Percentiles rank a stretch among this genome's conserved stretches.
Evolutionary conservation across 2,888 invertebrate genomes (phyloP).

Genomic region (Netelia melanura): DNA sequence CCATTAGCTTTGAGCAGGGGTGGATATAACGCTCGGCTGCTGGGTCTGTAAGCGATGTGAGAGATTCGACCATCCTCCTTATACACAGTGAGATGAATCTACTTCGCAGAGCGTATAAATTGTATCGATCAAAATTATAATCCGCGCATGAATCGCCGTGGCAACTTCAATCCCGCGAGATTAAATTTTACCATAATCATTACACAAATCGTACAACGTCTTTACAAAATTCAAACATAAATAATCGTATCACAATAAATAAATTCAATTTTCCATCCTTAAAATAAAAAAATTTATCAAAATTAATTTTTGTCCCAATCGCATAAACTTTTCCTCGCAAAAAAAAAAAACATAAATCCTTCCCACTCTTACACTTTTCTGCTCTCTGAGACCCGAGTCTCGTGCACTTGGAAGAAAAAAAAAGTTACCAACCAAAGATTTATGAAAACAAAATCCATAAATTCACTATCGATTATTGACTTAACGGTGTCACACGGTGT

Average conservation of each 20-base stretch:
- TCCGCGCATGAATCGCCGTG: conserved; percentile 38
- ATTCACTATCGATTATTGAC: conserved; percentile 51
- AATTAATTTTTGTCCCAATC: too few species aligned
- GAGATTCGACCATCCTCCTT: conserved; percentile 23
- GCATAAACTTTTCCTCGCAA: not conserved
- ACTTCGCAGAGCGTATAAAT: conserved; percentile 47
- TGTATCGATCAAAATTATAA: conserved; percentile 59
- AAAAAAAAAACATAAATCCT: not conserved
- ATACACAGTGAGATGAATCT: conserved; percentile 4
- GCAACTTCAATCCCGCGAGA: conserved; percentile 24
- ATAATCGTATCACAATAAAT: not conserved
- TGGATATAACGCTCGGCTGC: conserved; percentile 57
- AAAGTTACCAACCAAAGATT: conserved; percentile 4
- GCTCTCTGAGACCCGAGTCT: not conserved
- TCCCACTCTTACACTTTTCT: not conserved
- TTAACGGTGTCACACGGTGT: conserved; percentile 36
- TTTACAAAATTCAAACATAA: not conserved
- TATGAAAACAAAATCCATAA: conserved; percentile 33
- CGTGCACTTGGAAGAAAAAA: not conserved
- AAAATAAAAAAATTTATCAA: too few species aligned
- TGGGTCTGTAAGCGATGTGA: conserved; percentile 46
- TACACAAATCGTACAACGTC: not conserved
- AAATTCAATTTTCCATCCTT: too few species aligned
- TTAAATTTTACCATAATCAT: not conserved
- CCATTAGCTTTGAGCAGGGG: conserved; percentile 68